phyloP scores from a whole-genome alignment of 2,888 invertebrate genomes.

The Diogma glabrata region DNA sequence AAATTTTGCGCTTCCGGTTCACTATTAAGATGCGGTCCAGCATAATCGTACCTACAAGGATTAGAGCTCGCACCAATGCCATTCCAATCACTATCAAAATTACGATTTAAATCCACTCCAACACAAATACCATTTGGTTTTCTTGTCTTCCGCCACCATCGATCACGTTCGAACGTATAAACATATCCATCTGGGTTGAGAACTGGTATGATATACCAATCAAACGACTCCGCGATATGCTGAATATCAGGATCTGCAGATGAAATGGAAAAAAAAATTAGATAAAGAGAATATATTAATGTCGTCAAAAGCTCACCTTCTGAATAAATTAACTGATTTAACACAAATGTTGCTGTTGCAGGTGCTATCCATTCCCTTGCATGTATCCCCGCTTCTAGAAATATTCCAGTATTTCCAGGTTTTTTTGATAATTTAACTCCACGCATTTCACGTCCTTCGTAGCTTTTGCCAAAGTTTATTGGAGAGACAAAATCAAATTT shows the following conservation, averaged over 20 bases:
- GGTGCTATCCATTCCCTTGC: constrained; percentile 37
- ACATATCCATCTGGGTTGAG: constrained; percentile 71
- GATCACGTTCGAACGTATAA: constrained; percentile 58
- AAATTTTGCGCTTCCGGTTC: constrained; percentile 43
- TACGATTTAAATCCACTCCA: constrained; percentile 60
- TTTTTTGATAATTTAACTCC: constrained; percentile 39
- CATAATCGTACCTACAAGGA: constrained; percentile 47
- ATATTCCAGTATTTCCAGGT: constrained; percentile 35
- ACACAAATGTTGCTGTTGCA: constrained; percentile 33
- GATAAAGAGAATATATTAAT: too few species aligned
- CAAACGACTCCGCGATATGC: constrained; percentile 35
- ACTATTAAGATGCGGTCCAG: constrained; percentile 46
- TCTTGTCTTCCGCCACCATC: constrained; percentile 72
- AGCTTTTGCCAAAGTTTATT: constrained; percentile 39
- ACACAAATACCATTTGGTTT: constrained; percentile 38
- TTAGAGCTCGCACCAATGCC: constrained; percentile 40
- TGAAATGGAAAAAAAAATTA: too few species aligned
- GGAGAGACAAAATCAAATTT: constrained; percentile 31
- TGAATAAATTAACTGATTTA: constrained; percentile 33
- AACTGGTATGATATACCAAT: constrained; percentile 67
- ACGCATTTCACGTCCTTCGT: constrained; percentile 39
- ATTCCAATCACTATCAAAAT: constrained; percentile 52
- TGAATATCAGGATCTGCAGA: constrained; percentile 26
- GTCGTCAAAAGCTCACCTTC: too few species aligned
- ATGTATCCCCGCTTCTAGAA: constrained; percentile 41